These are phyloP conservation scores for Drosophila birchii DNA, from an alignment of 2,888 invertebrate species.

Conservation along the genomic window DNA sequence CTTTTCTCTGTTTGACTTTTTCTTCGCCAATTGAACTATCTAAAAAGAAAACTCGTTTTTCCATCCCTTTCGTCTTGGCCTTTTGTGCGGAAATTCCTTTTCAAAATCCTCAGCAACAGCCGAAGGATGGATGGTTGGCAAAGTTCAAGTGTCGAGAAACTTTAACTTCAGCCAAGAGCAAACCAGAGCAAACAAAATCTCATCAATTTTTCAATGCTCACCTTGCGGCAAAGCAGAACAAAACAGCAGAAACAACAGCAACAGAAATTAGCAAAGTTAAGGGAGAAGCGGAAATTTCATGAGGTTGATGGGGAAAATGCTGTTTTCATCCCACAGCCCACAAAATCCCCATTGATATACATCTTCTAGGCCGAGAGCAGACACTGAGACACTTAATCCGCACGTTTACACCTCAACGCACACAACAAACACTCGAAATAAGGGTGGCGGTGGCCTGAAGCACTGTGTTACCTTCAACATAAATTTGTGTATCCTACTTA, in stretches of 20 bases:
- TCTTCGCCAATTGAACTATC: constrained; percentile 39
- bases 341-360: constrained; percentile 61
- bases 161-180: constrained; percentile 20
- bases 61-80: constrained; percentile 1
- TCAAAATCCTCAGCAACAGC: constrained; percentile 27
- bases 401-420: constrained; percentile 80
- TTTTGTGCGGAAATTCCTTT: constrained; percentile 28
- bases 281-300: constrained; percentile 64
- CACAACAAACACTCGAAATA: constrained; percentile 54
- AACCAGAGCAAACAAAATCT: constrained; percentile 61
- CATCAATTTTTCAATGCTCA: constrained; percentile 74
- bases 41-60: constrained; percentile 28
- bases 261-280: constrained; percentile 66
- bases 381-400: constrained; percentile 78
- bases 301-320: constrained; percentile 2
- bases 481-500: constrained; percentile 79
- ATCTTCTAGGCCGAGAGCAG: constrained; percentile 52
- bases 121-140: constrained; percentile 33
- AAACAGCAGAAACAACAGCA: constrained; percentile 14
- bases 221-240: constrained; percentile 47
- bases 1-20: constrained; percentile 47
- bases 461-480: constrained; percentile 47
- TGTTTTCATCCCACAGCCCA: neutral
- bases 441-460: constrained; percentile 40
- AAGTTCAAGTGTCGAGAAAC: constrained; percentile 60